phyloP scores from a whole-genome alignment of 1,140 invertebrate species.

The Tetramorium alpestre region DNA sequence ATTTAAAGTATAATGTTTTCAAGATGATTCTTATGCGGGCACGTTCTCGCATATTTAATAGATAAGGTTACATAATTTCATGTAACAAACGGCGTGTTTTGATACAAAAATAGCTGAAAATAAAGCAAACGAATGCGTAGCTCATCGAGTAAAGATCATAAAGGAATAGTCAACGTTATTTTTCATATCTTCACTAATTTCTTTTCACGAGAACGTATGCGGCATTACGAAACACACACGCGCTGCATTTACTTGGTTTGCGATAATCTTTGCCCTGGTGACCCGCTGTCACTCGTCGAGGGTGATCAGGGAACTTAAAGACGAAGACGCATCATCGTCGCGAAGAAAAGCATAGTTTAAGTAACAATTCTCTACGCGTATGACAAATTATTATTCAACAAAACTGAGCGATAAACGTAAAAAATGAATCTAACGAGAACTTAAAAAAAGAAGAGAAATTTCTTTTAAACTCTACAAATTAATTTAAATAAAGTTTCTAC shows the following conservation, averaged over 20 bases:
- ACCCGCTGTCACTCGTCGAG: constrained; percentile 37
- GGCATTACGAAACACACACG: constrained; percentile 62
- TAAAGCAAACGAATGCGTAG: neutral
- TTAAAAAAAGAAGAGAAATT: neutral
- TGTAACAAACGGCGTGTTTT: neutral
- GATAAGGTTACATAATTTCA: constrained; percentile 35
- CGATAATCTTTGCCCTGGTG: constrained; percentile 68
- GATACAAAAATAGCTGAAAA: constrained; percentile 28
- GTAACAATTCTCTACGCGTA: neutral
- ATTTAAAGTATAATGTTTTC: neutral
- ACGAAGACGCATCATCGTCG: neutral
- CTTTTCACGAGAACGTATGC: constrained; percentile 14
- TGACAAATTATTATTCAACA: neutral
- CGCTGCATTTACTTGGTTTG: constrained; percentile 55
- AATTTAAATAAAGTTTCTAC: neutral
- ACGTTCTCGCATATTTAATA: neutral
- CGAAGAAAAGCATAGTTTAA: neutral
- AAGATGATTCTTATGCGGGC: neutral
- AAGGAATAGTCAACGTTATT: constrained; percentile 50
- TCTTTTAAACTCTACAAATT: neutral
- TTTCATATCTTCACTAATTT: constrained; percentile 11
- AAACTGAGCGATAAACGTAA: neutral
- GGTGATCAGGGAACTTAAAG: constrained; percentile 39
- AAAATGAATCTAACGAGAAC: neutral
- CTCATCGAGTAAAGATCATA: constrained; percentile 34